Evolutionary conservation across 2,888 invertebrate species (phyloP), one percentile per base, ranked within the genome.

Genomic region (Ophion ventricosus): DNA sequence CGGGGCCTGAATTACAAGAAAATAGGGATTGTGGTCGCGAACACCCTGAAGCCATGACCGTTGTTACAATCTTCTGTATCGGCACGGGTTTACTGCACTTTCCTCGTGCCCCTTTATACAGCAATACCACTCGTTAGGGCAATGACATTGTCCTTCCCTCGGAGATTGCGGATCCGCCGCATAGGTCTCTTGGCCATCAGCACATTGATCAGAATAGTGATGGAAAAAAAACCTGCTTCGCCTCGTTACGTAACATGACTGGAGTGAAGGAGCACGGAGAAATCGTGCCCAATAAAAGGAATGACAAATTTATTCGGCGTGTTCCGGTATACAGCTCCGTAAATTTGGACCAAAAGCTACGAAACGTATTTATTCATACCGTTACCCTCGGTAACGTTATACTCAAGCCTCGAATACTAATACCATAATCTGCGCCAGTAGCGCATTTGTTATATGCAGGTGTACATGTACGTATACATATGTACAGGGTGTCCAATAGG

Each of bases 371-470:
- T 76, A 83, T 83, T 80, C 76, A 76, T 80, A 76, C 66, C 66
- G 20, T 59, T 59, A 35, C 59, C 66, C 20, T 20, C 66, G 29
- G 29, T 56, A 82, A 67, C 56, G 82, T 69, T 57, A 57, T 43
- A 70, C 76, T 59, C 49, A 35, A 78, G 83, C 72, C 79, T 26
- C 83, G 72, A 83, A 83, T 80, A 76, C 80, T 72, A 83, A 83
- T 76, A 66, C 80, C 14, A 76, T 80, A 76, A 80, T 83, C 83
- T 63, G 72, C 72, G 76, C 75, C 14, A 69, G 64, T 49, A 57
- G 56, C 43, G 66, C 76, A 25, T 54, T 82, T 66, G 40, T 82
- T 67, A 70, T 63, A 76, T 73, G 56, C 61, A 61, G 64, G 63
- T 25, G 49, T 80, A 80, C 66, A 74, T 73, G 63, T 69, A 54